Evolutionary conservation across 2,797 vertebrate species (phyloP).

Genomic region (Liasis olivaceus): DNA sequence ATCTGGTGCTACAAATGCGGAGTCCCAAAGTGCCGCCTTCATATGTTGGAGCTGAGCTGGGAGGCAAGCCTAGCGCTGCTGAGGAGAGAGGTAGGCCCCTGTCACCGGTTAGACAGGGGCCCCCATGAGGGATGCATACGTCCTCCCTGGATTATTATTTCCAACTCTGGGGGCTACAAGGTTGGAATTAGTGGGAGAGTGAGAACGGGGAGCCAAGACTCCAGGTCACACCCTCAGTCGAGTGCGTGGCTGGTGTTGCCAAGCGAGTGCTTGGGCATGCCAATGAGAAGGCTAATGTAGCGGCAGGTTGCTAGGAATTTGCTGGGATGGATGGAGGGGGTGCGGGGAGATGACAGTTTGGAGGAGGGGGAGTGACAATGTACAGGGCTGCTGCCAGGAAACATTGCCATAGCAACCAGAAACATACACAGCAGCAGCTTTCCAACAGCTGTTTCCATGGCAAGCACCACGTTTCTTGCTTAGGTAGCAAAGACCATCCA

Average conservation of each 20-base stretch:
- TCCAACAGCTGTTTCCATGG: constrained; percentile 43
- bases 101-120: not conserved
- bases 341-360: constrained; percentile 35
- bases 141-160: not conserved
- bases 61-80: not conserved
- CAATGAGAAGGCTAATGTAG: constrained; percentile 28
- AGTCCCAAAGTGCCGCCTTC: not conserved
- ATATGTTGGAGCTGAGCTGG: not conserved
- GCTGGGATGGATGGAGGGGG: constrained; percentile 21
- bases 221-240: not conserved
- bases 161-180: not conserved
- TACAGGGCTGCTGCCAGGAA: constrained; percentile 35
- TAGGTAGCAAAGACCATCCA: constrained; percentile 33
- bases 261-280: constrained; percentile 9
- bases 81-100: not conserved
- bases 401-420: constrained; percentile 30
- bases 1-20: constrained; percentile 1
- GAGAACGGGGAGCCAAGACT: not conserved
- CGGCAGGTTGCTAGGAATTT: constrained; percentile 38
- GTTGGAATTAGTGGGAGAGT: not conserved
- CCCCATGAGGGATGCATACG: not conserved
- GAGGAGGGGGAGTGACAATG: constrained; percentile 44
- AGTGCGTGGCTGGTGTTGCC: constrained; percentile 1
- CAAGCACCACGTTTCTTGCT: constrained; percentile 13
- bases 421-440: constrained; percentile 36